Base-by-base conservation (phyloP, 2,113 vertebrate genomes). In the Pardalotus punctatus region DNA sequence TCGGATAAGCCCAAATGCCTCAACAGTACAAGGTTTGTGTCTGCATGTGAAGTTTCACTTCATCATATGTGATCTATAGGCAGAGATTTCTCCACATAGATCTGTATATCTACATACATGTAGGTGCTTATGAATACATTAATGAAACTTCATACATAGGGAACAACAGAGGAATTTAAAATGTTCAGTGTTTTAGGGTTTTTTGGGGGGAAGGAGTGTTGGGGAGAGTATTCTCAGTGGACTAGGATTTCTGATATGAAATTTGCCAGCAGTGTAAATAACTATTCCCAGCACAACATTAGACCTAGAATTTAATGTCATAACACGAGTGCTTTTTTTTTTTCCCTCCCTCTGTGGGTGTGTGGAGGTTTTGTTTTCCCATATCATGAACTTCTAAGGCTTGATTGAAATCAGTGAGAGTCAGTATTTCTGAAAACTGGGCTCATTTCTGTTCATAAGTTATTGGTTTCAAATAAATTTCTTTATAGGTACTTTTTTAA, bases 281-380 rank as follows among this genome's bases (percentile, higher is more conserved):
- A 97, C 97, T 98, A 98, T 98, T 98, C 98, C 98, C 98, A 98
- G 96, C 97, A 98, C 98, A 98, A 97, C 98, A 96, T 96, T 94
- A 97, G 97, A 97, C 97, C 96, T 97, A 95, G 97, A 98, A 98
- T 98, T 98, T 98, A 98, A 98, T 98, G 98, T 98, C 98, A 98
- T 97, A 97, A 96, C 96, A 96, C 74, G 93, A 97, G 92, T 45
- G 11, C 92, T 88, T 96, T 90, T 97, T 67, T 58, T 40, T n/a
- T 73, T 27, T 31, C 47, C 12, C 38, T 40, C 11, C 50, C 25
- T 51, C 13, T 51, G 50, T 51, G 47, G 23, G 48, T 93, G 88
- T 69, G 88, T 94, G 91, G 93, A 93, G 88, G 88, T 96, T 97
- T 96, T 97, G 95, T 97, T 97, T 97, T 94, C 82, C 91, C 65